phyloP scores from a whole-genome alignment of 1,140 invertebrate species.

The Anastatus disparis region DNA sequence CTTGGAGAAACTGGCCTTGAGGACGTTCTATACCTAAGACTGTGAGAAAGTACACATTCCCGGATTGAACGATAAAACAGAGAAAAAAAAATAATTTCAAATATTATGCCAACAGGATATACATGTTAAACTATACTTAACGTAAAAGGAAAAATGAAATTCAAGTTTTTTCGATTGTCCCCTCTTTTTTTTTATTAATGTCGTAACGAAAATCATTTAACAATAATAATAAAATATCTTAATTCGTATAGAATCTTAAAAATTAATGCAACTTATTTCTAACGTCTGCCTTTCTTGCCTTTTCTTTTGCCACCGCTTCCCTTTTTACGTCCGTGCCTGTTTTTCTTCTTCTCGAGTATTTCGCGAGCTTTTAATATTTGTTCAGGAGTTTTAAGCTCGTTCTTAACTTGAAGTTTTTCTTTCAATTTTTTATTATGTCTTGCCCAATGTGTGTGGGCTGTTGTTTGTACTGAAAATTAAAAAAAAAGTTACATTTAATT shows the following conservation, averaged over 20 bases:
- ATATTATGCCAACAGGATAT: not conserved
- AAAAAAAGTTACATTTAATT: slow-evolving; percentile 17
- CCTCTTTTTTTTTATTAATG: slow-evolving; percentile 24
- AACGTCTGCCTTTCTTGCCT: slow-evolving; percentile 49
- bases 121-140: no score
- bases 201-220: slow-evolving; percentile 7
- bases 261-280: slow-evolving; percentile 17
- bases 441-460: slow-evolving; percentile 69
- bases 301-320: slow-evolving; percentile 42
- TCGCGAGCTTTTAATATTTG: slow-evolving; percentile 77
- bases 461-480: slow-evolving; percentile 53
- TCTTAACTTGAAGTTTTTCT: slow-evolving; percentile 61
- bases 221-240: slow-evolving; percentile 40
- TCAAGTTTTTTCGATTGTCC: no score
- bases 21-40: not conserved
- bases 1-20: not conserved
- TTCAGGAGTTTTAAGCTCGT: slow-evolving; percentile 75
- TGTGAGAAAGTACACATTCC: not conserved
- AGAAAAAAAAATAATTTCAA: not conserved
- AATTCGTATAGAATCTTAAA: slow-evolving; percentile 23
- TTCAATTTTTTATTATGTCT: slow-evolving; percentile 73
- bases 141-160: no score
- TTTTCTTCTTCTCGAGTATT: slow-evolving; percentile 67
- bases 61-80: not conserved
- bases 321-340: slow-evolving; percentile 59